Base-by-base conservation (phyloP, 2,888 invertebrate species). In the Tryphoninae sp. region DNA sequence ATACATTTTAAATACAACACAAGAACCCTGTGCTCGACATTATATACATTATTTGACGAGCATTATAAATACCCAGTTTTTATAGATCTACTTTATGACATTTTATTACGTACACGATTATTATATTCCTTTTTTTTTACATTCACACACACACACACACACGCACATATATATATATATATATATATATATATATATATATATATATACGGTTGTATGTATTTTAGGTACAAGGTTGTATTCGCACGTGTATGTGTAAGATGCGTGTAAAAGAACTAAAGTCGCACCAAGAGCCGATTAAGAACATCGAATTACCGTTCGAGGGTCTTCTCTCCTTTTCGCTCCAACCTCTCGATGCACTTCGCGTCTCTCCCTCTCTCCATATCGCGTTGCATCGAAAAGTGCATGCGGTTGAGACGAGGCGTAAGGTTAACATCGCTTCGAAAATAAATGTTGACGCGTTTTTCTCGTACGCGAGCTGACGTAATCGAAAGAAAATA, bases 271-370 rank as follows among this genome's bases (percentile, higher is more conserved):
- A 40, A 55, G 40, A 51, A 16, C n/a, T 33, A 62, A 53, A 65
- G 55, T 73, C n/a, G 87, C 86, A 87, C 87, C 86, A 49, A n/a
- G 85, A 89, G 87, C 89, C 88, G 89, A 89, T 89, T 89, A 89
- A 86, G 82, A 76, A 81, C 84, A 85, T 89, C 89, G 86, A 89
- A 88, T 89, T 88, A 88, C 88, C 78, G 73, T 40, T 58, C 26
- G 26, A 16, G 59, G 33, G 42, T 61, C 61, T 69, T 61, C 45
- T 74, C 55, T 53, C 64, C 51, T 42, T 74, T 33, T 33, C 33
- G 33, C 33, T 33, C 33, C 33, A 33, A 33, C 33, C 33, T 33
- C 33, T 33, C 33, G 33, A 33, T 33, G 33, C 33, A 33, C 33
- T 33, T 6, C 6, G 33, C 33, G 33, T 33, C 33, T 51, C n/a